A percentile compares a stretch with the other conserved stretches of the same genome.
Conservation (phyloP, 2,797 vertebrate species). For the Galago senegalensis region DNA sequence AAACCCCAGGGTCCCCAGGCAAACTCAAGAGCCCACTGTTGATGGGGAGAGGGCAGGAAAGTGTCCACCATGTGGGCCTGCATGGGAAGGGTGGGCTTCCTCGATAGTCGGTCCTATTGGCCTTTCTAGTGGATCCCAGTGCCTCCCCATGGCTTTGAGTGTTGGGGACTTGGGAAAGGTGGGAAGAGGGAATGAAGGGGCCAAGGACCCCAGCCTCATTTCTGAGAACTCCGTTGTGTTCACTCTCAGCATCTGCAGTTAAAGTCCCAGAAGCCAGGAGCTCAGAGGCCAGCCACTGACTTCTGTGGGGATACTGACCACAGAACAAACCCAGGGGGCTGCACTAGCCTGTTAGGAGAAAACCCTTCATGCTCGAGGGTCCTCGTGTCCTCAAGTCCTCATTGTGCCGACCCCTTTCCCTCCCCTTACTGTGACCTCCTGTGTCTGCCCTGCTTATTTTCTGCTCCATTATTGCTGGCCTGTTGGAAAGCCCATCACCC, state of each 20-base stretch:
- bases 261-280: neutral
- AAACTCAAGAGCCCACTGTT: neutral
- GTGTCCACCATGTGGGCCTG: neutral
- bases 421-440: too few relatives aligned
- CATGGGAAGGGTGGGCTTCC: neutral
- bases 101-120: neutral
- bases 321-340: fast-evolving
- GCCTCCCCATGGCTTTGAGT: neutral
- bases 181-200: neutral
- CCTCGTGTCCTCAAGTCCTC: neutral
- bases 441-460: too few relatives aligned
- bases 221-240: neutral
- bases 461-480: neutral
- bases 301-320: fast-evolving
- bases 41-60: neutral
- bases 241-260: neutral
- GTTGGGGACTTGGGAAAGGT: neutral
- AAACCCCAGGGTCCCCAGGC: neutral
- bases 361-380: fast-evolving
- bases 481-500: neutral
- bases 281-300: neutral
- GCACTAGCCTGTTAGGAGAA: fast-evolving
- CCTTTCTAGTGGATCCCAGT: neutral
- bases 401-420: neutral
- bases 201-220: neutral